Base-by-base conservation (phyloP, 1,140 invertebrate genomes). In the Octopus sinensis region DNA sequence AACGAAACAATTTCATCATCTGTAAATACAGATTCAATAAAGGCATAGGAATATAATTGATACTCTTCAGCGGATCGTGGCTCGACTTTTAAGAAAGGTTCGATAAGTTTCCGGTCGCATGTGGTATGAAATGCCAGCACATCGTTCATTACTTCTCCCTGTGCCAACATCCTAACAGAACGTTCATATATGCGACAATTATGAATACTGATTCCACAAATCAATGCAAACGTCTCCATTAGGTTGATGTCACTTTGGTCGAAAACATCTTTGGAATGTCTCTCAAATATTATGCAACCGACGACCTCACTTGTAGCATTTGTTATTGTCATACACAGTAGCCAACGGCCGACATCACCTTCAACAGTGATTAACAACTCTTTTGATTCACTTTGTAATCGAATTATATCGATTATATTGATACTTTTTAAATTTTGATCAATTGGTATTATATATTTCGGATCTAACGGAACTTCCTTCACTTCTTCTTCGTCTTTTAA, bases 141-240 rank as follows among this genome's bases (percentile, higher is more conserved):
- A 88, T 98, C 96, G 12, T 97, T 89, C 0, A 96, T 96, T 9
- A 97, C 96, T 92, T 96, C 96, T 88, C 97, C 96, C 87, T 97
- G 97, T 10, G 82, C 80, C 84, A 84, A 83, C 76, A 83, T 43
- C 1, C 96, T 96, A 95, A 97, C 97, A n/a, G 97, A 91, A 88
- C 96, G 78, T 89, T 98, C 96, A 90, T 97, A 98, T 95, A 97
- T 96, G 88, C 97, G 96, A 0, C 96, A 97, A 88, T 98, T 98
- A 89, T 98, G 96, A 80, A 98, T 97, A 0, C 96, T 96, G 17
- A 97, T 92, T 4, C 96, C 96, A 87, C 96, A 97, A 89, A 98
- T 98, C 79, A 98, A 97, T n/a, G 96, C 96, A 89, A 98, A 98
- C 2, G 96, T 96, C 90, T 98, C 96, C 88, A 97, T 96, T 85